Base-by-base conservation (phyloP, 2,797 vertebrate genomes). In the Esox lucius region DNA sequence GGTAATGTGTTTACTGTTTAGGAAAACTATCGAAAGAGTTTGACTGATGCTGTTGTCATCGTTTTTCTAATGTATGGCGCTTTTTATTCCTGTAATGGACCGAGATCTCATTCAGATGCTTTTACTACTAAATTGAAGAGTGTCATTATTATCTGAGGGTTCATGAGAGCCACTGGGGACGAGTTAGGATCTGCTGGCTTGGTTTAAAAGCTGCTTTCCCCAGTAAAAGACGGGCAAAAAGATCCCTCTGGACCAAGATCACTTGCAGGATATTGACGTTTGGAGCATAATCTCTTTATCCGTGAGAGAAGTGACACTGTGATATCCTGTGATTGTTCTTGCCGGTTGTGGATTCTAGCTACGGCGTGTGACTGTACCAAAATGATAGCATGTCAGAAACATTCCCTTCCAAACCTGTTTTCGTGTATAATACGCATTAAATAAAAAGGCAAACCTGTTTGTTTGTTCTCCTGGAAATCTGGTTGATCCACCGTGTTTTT, bases 41-140 rank as follows among this genome's bases (percentile, higher is more conserved):
- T 48, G 56, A 75, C 28, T 15, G 62, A 65, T 65, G 62, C 28
- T 16, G 28, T 13, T 31, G 62, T 65, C 62, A 65, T 31, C 62
- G 15, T 65, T 31, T 65, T 33, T 26, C 68, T 71, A 74, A 79
- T 42, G 74, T 42, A 35, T 49, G 73, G 73, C 73, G 17, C 72
- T 76, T 82, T 15, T 65, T 9, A 5, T 65, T 65, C 61, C 70
- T 71, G 68, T 77, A 84, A 79, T 71, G 73, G 78, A n/a, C 48
- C 28, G 61, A 73, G 76, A 78, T 71, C 75, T 75, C 73, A 79
- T 78, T 80, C 26, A n/a, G 62, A 73, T 16, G 48, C 71, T 61
- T 75, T 81, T 70, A 72, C 49, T 71, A 66, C 59, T 61, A 76
- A 82, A 85, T 79, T 67, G 75, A 73, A 16, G 51, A 49, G 75